These are phyloP conservation scores for Ptychochromis oligacanthus DNA, from an alignment of 2,113 vertebrate species.

Conservation along the genomic window DNA sequence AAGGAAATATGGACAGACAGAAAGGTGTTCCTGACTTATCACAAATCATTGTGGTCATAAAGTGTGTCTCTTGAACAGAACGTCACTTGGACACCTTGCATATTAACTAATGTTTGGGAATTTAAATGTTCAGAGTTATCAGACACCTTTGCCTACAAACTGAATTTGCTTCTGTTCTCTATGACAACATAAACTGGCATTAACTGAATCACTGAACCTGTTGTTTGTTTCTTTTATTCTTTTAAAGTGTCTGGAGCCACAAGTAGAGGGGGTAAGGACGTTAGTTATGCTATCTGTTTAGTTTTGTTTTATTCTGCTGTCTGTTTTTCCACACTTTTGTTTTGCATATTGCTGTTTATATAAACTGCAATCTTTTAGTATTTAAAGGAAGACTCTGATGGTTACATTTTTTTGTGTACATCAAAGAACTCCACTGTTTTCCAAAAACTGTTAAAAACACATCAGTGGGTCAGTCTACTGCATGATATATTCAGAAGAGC, in stretches of 20 bases:
- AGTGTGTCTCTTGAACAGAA: neutral
- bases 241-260: accelerated
- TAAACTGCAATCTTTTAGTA: too few relatives aligned
- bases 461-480: neutral
- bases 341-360: neutral
- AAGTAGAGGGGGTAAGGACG: neutral
- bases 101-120: neutral
- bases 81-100: neutral
- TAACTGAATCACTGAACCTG: neutral
- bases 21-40: neutral
- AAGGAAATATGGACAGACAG: neutral
- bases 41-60: neutral
- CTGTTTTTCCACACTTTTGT: neutral
- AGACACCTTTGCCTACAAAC: neutral
- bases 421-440: neutral
- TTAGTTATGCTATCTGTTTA: neutral
- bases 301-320: neutral
- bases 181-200: accelerated
- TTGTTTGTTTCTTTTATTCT: neutral
- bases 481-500: neutral
- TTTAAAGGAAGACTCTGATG: neutral
- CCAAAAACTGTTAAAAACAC: neutral
- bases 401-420: neutral
- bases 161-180: neutral
- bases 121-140: neutral